These are phyloP conservation scores for Philopotamus ludificatus DNA, from an alignment of 1,140 invertebrate species.

Conservation along the genomic window DNA sequence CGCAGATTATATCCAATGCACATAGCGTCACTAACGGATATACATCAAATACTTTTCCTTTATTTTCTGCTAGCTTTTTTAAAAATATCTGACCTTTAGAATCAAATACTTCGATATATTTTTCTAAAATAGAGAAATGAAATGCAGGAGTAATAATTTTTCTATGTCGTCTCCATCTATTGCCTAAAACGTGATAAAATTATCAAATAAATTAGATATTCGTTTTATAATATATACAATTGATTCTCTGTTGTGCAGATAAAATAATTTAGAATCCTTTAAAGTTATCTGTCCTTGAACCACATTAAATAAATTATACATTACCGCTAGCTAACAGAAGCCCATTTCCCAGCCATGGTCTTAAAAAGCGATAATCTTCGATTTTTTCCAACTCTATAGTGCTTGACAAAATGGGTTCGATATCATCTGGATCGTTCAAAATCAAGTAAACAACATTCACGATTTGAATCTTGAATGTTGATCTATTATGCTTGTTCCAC, in stretches of 20 bases:
- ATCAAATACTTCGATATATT: slow-evolving; percentile 78
- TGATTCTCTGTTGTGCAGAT: too few species aligned
- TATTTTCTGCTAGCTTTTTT: slow-evolving; percentile 60
- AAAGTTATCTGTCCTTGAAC: background rate
- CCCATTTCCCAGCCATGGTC: slow-evolving; percentile 36
- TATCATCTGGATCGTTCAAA: slow-evolving; percentile 9
- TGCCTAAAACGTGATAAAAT: slow-evolving; percentile 24
- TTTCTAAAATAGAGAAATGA: slow-evolving; percentile 83
- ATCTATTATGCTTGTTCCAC: slow-evolving; percentile 6
- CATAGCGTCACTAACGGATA: slow-evolving; percentile 71
- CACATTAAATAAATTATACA: background rate
- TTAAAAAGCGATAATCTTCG: slow-evolving; percentile 43
- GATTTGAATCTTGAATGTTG: slow-evolving; percentile 36
- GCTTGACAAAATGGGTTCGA: slow-evolving; percentile 25
- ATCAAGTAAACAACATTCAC: background rate
- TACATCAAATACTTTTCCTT: slow-evolving; percentile 62
- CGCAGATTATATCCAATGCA: slow-evolving; percentile 79
- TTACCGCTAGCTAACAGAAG: slow-evolving; percentile 31
- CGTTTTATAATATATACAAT: too few species aligned
- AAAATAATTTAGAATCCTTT: background rate
- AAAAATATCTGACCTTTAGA: slow-evolving; percentile 68
- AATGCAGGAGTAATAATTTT: slow-evolving; percentile 71
- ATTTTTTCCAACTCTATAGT: slow-evolving; percentile 38
- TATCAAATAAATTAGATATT: too few species aligned
- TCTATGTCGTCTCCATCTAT: slow-evolving; percentile 30